Percentiles rank a stretch among this genome's conserved stretches.
Conservation (phyloP, 2,888 invertebrate species). For the Archips xylosteana region DNA sequence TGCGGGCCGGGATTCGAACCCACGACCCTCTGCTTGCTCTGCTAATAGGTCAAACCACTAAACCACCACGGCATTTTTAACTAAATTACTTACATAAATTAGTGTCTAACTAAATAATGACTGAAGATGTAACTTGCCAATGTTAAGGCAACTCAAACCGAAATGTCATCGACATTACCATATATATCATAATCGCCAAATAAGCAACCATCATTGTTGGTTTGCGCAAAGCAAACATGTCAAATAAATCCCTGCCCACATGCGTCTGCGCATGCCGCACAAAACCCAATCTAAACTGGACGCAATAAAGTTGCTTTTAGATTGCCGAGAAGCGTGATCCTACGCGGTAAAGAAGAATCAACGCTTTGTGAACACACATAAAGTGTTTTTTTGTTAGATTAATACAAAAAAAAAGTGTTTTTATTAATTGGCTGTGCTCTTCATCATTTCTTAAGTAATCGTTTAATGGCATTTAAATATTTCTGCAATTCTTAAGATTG, state of each 20-base stretch:
- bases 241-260: slow-evolving; percentile 28
- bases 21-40: too few species aligned
- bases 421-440: slow-evolving; percentile 25
- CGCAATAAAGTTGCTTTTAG: neutral
- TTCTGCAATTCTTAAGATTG: slow-evolving; percentile 28
- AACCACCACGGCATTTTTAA: too few species aligned
- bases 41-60: too few species aligned
- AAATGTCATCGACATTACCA: slow-evolving; percentile 34
- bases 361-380: neutral
- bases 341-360: neutral
- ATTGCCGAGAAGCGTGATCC: neutral
- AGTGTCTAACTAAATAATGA: neutral
- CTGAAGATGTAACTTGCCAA: neutral
- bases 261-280: neutral
- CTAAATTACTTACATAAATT: too few species aligned
- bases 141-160: neutral
- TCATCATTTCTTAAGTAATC: slow-evolving; percentile 32
- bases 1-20: too few species aligned
- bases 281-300: neutral
- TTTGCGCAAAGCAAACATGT: slow-evolving; percentile 26
- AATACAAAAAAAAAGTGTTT: neutral
- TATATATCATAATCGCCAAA: slow-evolving; percentile 36
- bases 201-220: slow-evolving; percentile 25
- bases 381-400: neutral
- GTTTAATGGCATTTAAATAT: slow-evolving; percentile 35